phyloP scores from a whole-genome alignment of 2,888 invertebrate genomes.

The Tinea trinotella region DNA sequence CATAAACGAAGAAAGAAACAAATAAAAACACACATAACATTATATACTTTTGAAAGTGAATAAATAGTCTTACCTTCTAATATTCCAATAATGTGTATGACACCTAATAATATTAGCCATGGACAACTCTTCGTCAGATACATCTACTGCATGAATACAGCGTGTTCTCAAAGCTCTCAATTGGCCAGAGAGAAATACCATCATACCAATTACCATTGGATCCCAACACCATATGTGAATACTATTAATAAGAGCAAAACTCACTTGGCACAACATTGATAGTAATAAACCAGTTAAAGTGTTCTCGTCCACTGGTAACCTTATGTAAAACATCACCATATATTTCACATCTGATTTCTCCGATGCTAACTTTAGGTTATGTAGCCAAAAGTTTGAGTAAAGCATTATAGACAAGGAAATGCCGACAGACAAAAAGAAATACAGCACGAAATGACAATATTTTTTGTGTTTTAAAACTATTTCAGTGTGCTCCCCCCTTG shows the following conservation, averaged over 20 bases:
- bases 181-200: conserved; percentile 54
- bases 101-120: conserved; percentile 38
- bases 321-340: background rate
- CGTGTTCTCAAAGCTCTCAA: conserved; percentile 35
- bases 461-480: conserved; percentile 8
- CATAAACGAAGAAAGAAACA: too few relatives aligned
- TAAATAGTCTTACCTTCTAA: too few relatives aligned
- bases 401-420: background rate
- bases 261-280: conserved; percentile 39
- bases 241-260: conserved; percentile 38
- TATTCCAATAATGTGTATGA: conserved; percentile 31
- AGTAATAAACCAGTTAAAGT: conserved; percentile 42
- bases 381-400: too few relatives aligned
- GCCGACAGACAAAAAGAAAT: background rate
- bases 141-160: conserved; percentile 26
- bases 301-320: conserved; percentile 33
- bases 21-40: too few relatives aligned
- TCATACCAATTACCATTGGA: conserved; percentile 38
- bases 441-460: conserved; percentile 3
- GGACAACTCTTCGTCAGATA: conserved; percentile 24
- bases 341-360: too few relatives aligned
- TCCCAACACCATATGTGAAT: conserved; percentile 46
- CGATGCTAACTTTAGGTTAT: too few relatives aligned
- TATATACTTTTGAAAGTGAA: too few relatives aligned
- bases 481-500: background rate